Evolutionary conservation across 2,797 vertebrate genomes (phyloP).

Genomic region (Peromyscus aztecus): DNA sequence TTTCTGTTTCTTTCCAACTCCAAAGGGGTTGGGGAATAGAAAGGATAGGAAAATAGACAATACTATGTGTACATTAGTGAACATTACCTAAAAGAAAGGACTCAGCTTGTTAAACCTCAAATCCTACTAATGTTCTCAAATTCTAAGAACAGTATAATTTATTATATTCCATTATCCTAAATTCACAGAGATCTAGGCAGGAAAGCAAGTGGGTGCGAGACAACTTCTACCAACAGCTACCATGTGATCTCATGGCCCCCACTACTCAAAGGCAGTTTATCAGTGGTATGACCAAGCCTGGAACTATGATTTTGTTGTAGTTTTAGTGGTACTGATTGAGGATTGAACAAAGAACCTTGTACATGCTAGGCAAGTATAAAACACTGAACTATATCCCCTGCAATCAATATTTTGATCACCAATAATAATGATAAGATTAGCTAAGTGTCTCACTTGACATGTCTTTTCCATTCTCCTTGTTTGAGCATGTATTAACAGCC

Average conservation of each 20-base stretch:
- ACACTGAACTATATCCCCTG: not conserved
- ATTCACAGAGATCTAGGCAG: not conserved
- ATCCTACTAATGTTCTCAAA: not conserved
- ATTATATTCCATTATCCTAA: not conserved
- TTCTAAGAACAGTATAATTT: not conserved
- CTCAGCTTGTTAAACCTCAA: not conserved
- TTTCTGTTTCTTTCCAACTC: not conserved
- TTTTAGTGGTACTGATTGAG: not conserved
- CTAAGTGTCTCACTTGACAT: not conserved
- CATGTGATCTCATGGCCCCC: fast-evolving
- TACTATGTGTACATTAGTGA: not conserved
- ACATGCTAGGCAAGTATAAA: not conserved
- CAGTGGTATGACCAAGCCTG: not conserved
- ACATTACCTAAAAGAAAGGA: not conserved
- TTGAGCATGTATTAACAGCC: not conserved
- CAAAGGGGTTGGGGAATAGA: not conserved
- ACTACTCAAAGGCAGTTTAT: not conserved
- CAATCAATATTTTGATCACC: not conserved
- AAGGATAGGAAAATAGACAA: not conserved
- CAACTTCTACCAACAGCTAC: not conserved
- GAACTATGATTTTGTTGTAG: not conserved
- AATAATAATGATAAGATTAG: not conserved
- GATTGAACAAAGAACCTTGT: not conserved
- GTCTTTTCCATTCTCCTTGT: not conserved
- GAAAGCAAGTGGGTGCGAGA: not conserved